Conservation (phyloP, 2,113 vertebrate species). For the Trematocara variabile region DNA sequence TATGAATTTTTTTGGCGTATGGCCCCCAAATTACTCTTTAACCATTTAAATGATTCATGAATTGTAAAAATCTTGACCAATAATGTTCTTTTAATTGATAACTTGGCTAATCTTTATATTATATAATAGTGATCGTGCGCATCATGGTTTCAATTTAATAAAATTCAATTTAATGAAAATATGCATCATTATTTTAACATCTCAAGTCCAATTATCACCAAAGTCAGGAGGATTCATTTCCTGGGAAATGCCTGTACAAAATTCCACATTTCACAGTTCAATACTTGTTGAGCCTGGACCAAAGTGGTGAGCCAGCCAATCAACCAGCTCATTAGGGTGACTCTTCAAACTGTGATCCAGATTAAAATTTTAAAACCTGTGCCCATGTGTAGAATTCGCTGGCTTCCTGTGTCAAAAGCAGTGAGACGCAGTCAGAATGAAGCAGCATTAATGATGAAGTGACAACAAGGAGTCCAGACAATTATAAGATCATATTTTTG, state of each 20-base stretch:
- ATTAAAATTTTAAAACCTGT: neutral
- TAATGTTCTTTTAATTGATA: neutral
- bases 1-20: neutral
- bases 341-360: neutral
- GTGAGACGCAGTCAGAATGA: neutral
- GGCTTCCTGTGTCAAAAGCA: neutral
- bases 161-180: neutral
- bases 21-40: neutral
- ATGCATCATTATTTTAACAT: neutral
- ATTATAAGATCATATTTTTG: neutral
- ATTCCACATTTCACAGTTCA: neutral
- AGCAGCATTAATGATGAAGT: neutral
- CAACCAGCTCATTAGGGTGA: neutral
- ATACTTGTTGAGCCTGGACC: neutral
- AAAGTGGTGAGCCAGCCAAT: neutral
- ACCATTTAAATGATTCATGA: neutral
- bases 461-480: neutral
- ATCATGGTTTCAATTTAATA: neutral
- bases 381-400: neutral
- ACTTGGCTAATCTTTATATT: neutral
- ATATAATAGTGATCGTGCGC: neutral
- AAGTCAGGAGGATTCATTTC: neutral
- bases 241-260: neutral
- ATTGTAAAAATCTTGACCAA: neutral
- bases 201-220: neutral